These are phyloP conservation scores for Nibea albiflora DNA, from an alignment of 2,113 vertebrate genomes.

Conservation along the genomic window DNA sequence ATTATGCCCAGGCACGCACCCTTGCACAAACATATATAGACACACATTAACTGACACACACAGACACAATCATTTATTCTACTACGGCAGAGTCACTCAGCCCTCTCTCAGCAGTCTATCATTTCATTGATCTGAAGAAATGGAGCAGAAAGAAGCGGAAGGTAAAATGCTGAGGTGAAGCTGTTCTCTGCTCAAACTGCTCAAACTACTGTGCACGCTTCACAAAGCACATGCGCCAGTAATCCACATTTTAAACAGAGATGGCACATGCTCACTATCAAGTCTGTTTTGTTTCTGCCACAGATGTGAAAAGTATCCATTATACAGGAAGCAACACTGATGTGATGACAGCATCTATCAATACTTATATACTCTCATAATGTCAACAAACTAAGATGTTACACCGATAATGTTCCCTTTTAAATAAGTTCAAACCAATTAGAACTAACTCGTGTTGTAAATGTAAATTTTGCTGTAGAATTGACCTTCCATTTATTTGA, in stretches of 20 bases:
- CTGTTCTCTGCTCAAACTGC: conserved; percentile 21
- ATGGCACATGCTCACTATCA: neutral
- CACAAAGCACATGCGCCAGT: neutral
- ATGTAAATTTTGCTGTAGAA: too few species aligned
- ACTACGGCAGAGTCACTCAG: neutral
- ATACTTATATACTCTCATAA: neutral
- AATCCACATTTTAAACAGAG: neutral
- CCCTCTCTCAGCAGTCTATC: conserved; percentile 23
- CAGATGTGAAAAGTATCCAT: neutral
- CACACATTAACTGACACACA: neutral
- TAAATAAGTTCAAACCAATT: too few species aligned
- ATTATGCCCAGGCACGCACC: neutral
- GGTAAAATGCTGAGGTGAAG: conserved; percentile 32
- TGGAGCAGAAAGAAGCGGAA: conserved; percentile 52
- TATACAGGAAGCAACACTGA: neutral
- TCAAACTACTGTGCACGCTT: conserved; percentile 10
- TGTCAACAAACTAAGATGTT: neutral
- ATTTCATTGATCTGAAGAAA: conserved; percentile 47
- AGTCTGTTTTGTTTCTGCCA: neutral
- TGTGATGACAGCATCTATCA: neutral
- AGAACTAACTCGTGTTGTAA: too few species aligned
- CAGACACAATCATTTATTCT: conserved; percentile 7
- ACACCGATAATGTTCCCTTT: too few species aligned
- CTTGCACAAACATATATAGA: neutral
- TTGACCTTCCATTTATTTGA: too few species aligned